A percentile compares a stretch with the other conserved stretches of the same genome.
phyloP scores from a whole-genome alignment of 2,113 vertebrate species.

The Chaetops frenatus region DNA sequence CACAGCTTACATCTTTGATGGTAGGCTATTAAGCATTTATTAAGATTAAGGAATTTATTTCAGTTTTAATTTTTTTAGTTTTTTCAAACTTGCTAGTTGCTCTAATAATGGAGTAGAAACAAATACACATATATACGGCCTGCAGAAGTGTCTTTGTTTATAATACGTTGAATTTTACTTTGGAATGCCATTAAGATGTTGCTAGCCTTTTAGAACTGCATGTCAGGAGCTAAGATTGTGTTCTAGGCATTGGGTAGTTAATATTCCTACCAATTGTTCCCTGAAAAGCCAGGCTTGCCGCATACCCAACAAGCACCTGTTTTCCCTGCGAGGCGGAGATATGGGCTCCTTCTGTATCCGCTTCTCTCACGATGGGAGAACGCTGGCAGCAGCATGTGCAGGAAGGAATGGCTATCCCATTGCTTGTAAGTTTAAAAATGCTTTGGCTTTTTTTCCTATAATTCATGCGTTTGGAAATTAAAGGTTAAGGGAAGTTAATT shows the following conservation, averaged over 20 bases:
- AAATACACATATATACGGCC: not conserved
- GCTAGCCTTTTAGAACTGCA: not conserved
- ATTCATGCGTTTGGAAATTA: not conserved
- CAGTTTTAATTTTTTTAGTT: not conserved
- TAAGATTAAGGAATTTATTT: not conserved
- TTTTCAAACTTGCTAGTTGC: not conserved
- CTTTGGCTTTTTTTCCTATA: not conserved
- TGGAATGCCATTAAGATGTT: not conserved
- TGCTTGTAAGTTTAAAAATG: conserved; percentile 72
- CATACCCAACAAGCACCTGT: conserved; percentile 88
- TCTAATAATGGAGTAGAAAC: not conserved
- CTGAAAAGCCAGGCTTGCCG: conserved; percentile 80
- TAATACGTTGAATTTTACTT: not conserved
- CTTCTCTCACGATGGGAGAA: conserved; percentile 88
- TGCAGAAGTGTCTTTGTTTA: not conserved
- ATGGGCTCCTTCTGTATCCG: conserved; percentile 86
- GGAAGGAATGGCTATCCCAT: conserved; percentile 89
- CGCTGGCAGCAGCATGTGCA: conserved; percentile 88
- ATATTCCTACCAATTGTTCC: not conserved
- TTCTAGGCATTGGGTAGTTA: not conserved
- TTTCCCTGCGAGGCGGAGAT: conserved; percentile 85
- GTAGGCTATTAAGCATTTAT: not conserved
- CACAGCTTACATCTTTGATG: not conserved
- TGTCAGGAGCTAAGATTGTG: not conserved
- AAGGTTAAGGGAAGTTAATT: not conserved